These are phyloP conservation scores for Dermolepida albohirtum DNA, from an alignment of 2,888 invertebrate species.

Conservation along the genomic window DNA sequence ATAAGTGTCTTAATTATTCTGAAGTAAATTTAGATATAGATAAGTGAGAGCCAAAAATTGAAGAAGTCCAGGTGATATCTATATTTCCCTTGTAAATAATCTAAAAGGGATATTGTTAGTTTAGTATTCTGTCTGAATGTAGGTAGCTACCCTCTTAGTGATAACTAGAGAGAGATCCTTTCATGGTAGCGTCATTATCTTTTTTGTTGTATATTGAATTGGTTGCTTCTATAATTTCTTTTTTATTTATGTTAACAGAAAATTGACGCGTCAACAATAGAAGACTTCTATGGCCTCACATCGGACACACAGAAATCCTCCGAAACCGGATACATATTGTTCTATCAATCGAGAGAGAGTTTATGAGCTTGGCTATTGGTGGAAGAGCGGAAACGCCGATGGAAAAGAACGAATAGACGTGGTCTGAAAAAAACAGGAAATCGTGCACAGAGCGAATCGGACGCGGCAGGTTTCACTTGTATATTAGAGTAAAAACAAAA, in stretches of 20 bases:
- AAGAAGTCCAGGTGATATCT: too few relatives aligned
- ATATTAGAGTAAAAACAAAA: constrained; percentile 31
- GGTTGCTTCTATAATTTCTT: too few relatives aligned
- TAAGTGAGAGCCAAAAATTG: too few relatives aligned
- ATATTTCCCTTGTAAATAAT: too few relatives aligned
- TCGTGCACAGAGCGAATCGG: constrained; percentile 31
- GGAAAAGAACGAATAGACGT: constrained; percentile 34
- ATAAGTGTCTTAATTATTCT: too few relatives aligned
- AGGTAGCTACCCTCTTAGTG: too few relatives aligned
- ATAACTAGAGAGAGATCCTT: too few relatives aligned
- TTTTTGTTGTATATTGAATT: too few relatives aligned
- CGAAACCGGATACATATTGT: constrained; percentile 99
- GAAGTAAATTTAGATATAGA: too few relatives aligned
- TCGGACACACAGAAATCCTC: constrained; percentile 99
- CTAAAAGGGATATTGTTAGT: too few relatives aligned
- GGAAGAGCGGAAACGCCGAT: constrained; percentile 32
- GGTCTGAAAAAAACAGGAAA: constrained; percentile 40
- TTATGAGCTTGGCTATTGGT: constrained; percentile 53
- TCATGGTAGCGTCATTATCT: too few relatives aligned
- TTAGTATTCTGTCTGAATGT: too few relatives aligned
- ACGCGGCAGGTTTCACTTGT: constrained; percentile 38
- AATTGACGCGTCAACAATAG: constrained; percentile 98
- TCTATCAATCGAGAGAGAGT: constrained; percentile 87
- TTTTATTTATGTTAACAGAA: constrained; percentile 73
- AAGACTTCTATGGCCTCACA: constrained; percentile 99